Percentiles rank a stretch among this genome's conserved stretches.
These are phyloP conservation scores for Propithecus deckenii DNA, from an alignment of 2,797 vertebrate genomes.

Conservation along the genomic window DNA sequence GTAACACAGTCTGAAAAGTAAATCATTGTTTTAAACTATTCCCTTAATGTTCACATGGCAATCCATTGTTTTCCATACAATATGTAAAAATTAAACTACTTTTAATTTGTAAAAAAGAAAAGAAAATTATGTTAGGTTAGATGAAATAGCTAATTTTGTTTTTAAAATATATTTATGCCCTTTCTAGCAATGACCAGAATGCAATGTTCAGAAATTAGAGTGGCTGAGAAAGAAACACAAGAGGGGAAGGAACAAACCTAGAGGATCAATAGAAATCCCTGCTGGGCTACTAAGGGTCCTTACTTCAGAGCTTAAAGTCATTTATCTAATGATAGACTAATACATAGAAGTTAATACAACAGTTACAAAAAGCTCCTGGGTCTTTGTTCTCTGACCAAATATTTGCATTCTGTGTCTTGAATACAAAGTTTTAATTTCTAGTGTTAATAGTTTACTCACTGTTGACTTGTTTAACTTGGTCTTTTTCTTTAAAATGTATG, in stretches of 20 bases:
- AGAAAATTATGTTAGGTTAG: neutral
- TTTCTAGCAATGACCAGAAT: slow-evolving; percentile 27
- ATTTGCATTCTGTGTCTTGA: slow-evolving; percentile 66
- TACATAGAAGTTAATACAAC: slow-evolving; percentile 56
- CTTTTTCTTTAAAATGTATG: slow-evolving; percentile 62
- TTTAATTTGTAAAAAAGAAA: too few species aligned
- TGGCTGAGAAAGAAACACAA: neutral
- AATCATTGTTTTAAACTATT: neutral
- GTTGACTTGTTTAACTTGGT: slow-evolving; percentile 60
- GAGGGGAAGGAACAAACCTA: neutral
- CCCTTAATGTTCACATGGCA: neutral
- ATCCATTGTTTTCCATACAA: neutral
- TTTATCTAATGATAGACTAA: slow-evolving; percentile 52
- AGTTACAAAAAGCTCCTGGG: slow-evolving; percentile 27
- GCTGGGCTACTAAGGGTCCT: slow-evolving; percentile 34
- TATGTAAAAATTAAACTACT: neutral
- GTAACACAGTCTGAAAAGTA: neutral
- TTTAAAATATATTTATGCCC: slow-evolving; percentile 30
- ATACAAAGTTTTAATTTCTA: slow-evolving; percentile 74
- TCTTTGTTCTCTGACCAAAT: slow-evolving; percentile 65
- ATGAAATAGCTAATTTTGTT: slow-evolving; percentile 23
- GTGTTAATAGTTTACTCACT: slow-evolving; percentile 63
- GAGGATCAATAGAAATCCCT: slow-evolving; percentile 45
- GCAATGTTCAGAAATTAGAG: slow-evolving; percentile 40
- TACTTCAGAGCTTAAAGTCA: slow-evolving; percentile 45